Evolutionary conservation across 2,888 invertebrate species (phyloP), one percentile per base, ranked within the genome.

Genomic region (Acronicta psi): DNA sequence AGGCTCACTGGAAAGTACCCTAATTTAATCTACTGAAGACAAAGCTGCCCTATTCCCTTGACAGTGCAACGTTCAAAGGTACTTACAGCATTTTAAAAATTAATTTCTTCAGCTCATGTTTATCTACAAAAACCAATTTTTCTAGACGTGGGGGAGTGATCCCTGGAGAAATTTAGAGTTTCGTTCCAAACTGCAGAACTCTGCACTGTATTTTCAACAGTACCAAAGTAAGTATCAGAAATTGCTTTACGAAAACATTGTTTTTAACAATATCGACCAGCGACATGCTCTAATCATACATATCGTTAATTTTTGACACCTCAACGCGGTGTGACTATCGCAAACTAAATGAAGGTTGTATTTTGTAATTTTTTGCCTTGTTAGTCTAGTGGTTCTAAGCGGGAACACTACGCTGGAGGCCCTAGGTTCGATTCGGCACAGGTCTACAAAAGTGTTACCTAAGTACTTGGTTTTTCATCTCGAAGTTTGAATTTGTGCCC

Each of bases 111-210:
- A 68, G 61, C 72, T 72, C 55, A 72, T 72, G 59, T 68, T 74
- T 65, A 68, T 68, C 38, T 65, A 59, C 45, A 55, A 62, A 69
- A 72, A 68, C 55, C 62, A 62, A 75, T 75, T 74, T 75, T 73
- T 74, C 62, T 65, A 62, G 52, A 68, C 59, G 59, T 60, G 43
- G 54, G 57, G 53, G 56, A 59, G 43, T 43, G 38, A 52, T 75
- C 73, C 73, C 73, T 10, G 23, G 75, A 75, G 75, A 75, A 75
- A 74, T 74, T 75, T 64, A 42, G 55, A 65, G 64, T 75, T 75
- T 68, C 55, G 43, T 59, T 59, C 42, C 59, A 73, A 75, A 72
- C 72, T 64, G 75, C 75, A 73, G 75, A 73, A 71, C 62, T 62
- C 37, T 49, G 57, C 57, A 49, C 51, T 51, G 23, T 73, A 45